A percentile compares a stretch with the other conserved stretches of the same genome.
These are phyloP conservation scores for Melanogrammus aeglefinus DNA, from an alignment of 2,797 vertebrate genomes.

Conservation along the genomic window DNA sequence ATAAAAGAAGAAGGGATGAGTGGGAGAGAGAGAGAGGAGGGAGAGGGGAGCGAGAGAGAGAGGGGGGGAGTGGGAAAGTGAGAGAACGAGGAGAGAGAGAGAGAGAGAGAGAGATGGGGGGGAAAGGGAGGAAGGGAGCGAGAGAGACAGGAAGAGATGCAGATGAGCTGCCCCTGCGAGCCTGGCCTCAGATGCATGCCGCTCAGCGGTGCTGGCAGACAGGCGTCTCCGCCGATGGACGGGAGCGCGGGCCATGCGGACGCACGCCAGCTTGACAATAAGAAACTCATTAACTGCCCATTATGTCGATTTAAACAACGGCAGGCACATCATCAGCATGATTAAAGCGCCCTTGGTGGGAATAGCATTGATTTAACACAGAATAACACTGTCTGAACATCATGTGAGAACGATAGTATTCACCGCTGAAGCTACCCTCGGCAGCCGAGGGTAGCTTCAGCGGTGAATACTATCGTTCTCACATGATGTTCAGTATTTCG, in stretches of 20 bases:
- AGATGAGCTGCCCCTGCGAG: constrained; percentile 18
- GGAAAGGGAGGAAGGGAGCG: constrained; percentile 14
- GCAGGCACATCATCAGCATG: constrained; percentile 16
- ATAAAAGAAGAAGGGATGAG: no score
- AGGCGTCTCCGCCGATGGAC: not conserved
- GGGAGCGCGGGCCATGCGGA: not conserved
- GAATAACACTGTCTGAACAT: not conserved
- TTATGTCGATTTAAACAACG: constrained; percentile 34
- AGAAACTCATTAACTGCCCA: constrained; percentile 34
- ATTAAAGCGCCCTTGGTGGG: constrained; percentile 11
- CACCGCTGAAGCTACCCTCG: not conserved
- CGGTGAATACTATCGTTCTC: no score
- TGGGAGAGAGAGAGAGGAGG: not conserved
- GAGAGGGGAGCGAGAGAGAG: not conserved
- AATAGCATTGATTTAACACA: not conserved
- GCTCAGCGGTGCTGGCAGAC: constrained; percentile 14
- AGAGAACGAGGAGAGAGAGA: not conserved
- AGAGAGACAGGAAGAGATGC: not conserved
- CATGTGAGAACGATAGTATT: not conserved
- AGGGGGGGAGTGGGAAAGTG: not conserved
- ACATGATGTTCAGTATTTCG: no score
- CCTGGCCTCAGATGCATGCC: constrained; percentile 26
- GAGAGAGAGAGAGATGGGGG: constrained; percentile 21
- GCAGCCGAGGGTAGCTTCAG: no score
- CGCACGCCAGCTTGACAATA: constrained; percentile 20